Conservation (phyloP, 1,140 invertebrate genomes). For the Drosophila ficusphila region DNA sequence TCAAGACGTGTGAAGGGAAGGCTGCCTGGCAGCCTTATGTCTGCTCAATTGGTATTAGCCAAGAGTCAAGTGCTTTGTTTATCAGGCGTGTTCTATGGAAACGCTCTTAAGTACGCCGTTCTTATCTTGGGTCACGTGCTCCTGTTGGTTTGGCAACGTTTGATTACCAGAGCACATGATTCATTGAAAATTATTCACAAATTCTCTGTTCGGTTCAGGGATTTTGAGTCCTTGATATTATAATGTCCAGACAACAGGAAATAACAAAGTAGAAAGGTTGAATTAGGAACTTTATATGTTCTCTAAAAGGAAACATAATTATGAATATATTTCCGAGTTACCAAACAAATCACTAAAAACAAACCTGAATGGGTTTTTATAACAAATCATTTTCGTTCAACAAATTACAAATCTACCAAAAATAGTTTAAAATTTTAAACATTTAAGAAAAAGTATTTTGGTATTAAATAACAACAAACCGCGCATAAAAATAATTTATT, state of each 20-base stretch:
- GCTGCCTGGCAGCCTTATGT: constrained; percentile 36
- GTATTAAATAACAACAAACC: too few species aligned
- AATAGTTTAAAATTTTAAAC: too few species aligned
- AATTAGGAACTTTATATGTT: too few species aligned
- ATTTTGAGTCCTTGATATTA: constrained; percentile 14
- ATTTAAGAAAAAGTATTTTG: too few species aligned
- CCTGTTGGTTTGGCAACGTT: constrained; percentile 27
- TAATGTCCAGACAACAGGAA: constrained; percentile 3
- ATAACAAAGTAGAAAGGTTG: background rate
- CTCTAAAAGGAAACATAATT: too few species aligned
- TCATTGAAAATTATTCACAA: constrained; percentile 34
- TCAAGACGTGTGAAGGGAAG: constrained; percentile 28
- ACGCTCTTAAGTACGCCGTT: constrained; percentile 14
- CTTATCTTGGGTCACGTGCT: constrained; percentile 68
- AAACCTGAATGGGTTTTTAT: too few species aligned
- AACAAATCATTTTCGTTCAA: too few species aligned
- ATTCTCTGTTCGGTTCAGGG: constrained; percentile 30
- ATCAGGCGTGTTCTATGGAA: constrained; percentile 41
- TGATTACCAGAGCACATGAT: constrained; percentile 46
- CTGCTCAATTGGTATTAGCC: constrained; percentile 41
- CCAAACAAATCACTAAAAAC: too few species aligned
- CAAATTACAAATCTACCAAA: too few species aligned
- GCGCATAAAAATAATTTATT: too few species aligned
- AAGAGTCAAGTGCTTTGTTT: constrained; percentile 63
- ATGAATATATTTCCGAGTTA: too few species aligned